Evolutionary conservation across 1,140 invertebrate species (phyloP), one percentile per base, ranked within the genome.

Genomic region (Trichonephila clavipes): DNA sequence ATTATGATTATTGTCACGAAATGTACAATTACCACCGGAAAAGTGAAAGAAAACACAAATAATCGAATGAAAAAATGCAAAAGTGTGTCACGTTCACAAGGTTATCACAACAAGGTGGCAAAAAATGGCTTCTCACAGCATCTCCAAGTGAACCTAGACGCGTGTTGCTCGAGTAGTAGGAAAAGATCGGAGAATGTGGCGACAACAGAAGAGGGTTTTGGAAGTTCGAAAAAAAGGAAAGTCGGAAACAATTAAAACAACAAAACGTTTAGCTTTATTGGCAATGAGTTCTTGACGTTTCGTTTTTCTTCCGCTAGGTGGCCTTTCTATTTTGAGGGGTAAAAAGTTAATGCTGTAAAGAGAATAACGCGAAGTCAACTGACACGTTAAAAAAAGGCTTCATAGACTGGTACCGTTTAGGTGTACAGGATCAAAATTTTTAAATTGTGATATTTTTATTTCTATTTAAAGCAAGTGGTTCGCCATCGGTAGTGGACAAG

Each of bases 221-320:
- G 28, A 51, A 59, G 28, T 62, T 34, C 7, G 59, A 87, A 34
- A 64, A 62, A 61, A 87, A 28, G 28, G n/a, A 62, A 87, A 87
- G 59, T n/a, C 58, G n/a, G 28, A 19, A 87, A 87, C 81, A 83
- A 83, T 83, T 83, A 83, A 83, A 83, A 83, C 61, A 87, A 87
- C 85, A 87, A 87, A 64, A 87, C 61, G 85, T 87, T 87, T 62
- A 87, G 85, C 85, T 62, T 62, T 87, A 87, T 87, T 87, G 85
- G 85, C 85, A 87, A 87, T 87, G 85, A 87, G 85, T 64, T 61
- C 85, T 87, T 64, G 58, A 64, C 58, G 85, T 64, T 87, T 87
- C 85, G 59, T 59, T 87, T 34, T n/a, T 34, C n/a, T 51, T 19
- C 85, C 85, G 85, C 85, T 87, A 87, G 85, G 61, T 87, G 85